These are phyloP conservation scores for Scrobipalpa costella DNA, from an alignment of 2,888 invertebrate species.

Conservation along the genomic window DNA sequence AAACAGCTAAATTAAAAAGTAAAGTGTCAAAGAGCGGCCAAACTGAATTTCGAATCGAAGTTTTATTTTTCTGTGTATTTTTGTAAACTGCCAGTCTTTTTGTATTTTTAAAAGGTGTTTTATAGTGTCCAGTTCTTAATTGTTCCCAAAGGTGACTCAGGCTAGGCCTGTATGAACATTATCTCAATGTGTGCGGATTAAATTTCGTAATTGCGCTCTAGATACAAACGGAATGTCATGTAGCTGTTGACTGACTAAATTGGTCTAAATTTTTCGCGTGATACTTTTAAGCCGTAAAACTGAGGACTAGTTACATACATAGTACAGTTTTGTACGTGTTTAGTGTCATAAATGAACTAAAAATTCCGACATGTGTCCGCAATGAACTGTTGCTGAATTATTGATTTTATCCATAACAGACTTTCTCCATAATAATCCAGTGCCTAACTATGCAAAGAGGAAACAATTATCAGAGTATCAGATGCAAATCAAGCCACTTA, in stretches of 20 bases:
- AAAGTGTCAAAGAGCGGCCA: conserved; percentile 35
- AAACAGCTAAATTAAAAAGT: conserved; percentile 32
- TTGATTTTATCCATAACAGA: conserved; percentile 27
- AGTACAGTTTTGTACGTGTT: neutral
- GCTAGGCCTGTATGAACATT: conserved; percentile 58
- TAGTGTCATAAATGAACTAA: neutral
- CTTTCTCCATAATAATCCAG: conserved; percentile 57
- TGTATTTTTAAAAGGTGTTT: conserved; percentile 20
- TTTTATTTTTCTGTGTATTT: conserved; percentile 30
- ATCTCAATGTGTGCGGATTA: conserved; percentile 62
- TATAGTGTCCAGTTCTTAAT: conserved; percentile 47
- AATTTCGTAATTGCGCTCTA: conserved; percentile 55
- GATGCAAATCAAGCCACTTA: conserved; percentile 74
- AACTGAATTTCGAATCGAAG: conserved; percentile 31
- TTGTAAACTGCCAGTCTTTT: conserved; percentile 34
- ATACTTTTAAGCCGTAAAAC: neutral
- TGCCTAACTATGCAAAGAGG: conserved; percentile 60
- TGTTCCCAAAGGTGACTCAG: conserved; percentile 58
- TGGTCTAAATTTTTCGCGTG: conserved; percentile 26
- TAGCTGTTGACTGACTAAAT: conserved; percentile 24
- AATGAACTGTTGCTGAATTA: conserved; percentile 2
- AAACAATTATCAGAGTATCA: conserved; percentile 71
- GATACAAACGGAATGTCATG: conserved; percentile 31
- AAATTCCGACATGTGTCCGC: conserved; percentile 1
- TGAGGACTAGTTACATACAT: neutral